Base-by-base conservation (phyloP, 1,140 invertebrate genomes). In the Spodoptera litura region DNA sequence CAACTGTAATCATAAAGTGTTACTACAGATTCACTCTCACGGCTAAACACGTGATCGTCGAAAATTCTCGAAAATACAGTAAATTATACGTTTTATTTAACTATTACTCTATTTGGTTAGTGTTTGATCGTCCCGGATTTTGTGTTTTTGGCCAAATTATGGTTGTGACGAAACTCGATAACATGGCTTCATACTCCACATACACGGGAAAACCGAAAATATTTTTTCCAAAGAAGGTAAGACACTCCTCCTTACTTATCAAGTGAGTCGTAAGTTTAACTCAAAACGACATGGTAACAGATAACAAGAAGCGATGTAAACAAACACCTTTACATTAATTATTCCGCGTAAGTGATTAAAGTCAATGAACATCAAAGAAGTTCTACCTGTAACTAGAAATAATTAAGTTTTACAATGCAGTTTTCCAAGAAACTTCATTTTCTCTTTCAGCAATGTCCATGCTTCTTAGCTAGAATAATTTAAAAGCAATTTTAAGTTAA, bases 221-320 rank as follows among this genome's bases (percentile, higher is more conserved):
- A 74, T 91, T 94, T 88, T 94, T 94, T 83, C 92, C 93, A 78
- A 95, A 95, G 92, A 94, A 95, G 93, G 94, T 94, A 90, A 94
- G 90, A 75, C 35, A 66, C 49, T 64, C n/a, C n/a, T 15, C 35
- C 31, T 25, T 44, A 38, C 12, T 53, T 52, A 78, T 71, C 64
- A 71, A 52, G 13, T 56, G 10, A 56, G 53, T 61, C 10, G 38
- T 52, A 52, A 20, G 53, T 71, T 71, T 61, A 56, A 78, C 52
- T 58, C 52, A 52, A 59, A 31, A 66, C 71, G 55, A 53, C 58
- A 66, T 77, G 35, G 77, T 27, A 74, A 79, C 74, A 61, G 75
- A 81, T 81, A 78, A 61, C 64, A 71, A 49, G 70, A 78, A 38
- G 51, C 49, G 58, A 56, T 77, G 53, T 77, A 77, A 75, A 61